Base-by-base conservation (phyloP, 2,113 vertebrate genomes). In the Natator depressus region DNA sequence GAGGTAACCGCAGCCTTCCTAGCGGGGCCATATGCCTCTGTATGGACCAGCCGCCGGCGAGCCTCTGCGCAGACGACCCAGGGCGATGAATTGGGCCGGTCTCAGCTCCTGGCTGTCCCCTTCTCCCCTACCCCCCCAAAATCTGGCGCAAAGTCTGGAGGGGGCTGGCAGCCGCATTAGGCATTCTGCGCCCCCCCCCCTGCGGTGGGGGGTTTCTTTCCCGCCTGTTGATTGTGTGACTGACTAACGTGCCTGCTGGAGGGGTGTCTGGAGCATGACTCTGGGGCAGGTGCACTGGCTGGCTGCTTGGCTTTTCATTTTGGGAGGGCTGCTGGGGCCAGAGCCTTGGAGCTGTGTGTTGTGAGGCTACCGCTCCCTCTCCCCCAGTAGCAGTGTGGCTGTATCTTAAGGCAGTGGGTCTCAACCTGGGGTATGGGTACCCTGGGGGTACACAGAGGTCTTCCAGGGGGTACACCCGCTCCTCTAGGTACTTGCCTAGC, bases 1-100 rank as follows among this genome's bases (percentile, higher is more conserved):
- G 98, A 98, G 99, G 99, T 98, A 89, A 54, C 29, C 2, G 19
- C 46, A 19, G 50, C 57, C 25, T 31, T 10, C n/a, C 53, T 4
- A 8, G 31, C 35, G 3, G 65, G 65, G 62, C 62, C 16, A n/a
- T 69, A n/a, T 20, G 62, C 5, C 62, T 12, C 31, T 17, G 3
- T 65, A 65, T 35, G 62, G 62, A 35, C 62, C 62, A 8, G 46
- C 38, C 38, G 81, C 12, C 35, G 35, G n/a, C 19, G 81, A 42
- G 53, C 38, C 51, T 11, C 75, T 5, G 4, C 22, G 75, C 75
- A 27, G 11, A 17, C 31, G 24, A 5, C 62, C 46, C 22, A 25
- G 54, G 16, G 19, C 54, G 22, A 38, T 54, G 51, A 38, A 17
- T 22, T 22, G 80, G 35, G 13, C 29, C 8, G 46, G 46, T 31